Evolutionary conservation across 1,140 invertebrate genomes (phyloP).

Genomic region (Caenorhabditis latens): DNA sequence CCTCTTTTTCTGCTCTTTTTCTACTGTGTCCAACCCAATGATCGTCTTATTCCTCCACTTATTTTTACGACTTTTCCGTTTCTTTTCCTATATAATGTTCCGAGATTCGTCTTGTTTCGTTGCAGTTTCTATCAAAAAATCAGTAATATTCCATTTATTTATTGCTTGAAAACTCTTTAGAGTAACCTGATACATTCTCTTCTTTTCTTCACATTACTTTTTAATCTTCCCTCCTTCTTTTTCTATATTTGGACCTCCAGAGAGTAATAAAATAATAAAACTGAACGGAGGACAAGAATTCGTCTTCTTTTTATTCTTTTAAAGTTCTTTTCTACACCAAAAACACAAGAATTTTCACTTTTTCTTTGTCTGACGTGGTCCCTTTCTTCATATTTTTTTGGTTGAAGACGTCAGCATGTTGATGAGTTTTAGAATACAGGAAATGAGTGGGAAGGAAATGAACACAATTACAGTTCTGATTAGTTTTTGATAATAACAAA

Average conservation of each 20-base stretch:
- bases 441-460: neutral
- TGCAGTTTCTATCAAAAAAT: neutral
- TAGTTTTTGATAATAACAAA: neutral
- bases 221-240: slow-evolving; percentile 8
- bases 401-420: slow-evolving; percentile 4
- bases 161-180: neutral
- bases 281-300: neutral
- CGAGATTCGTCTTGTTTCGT: neutral
- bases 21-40: neutral
- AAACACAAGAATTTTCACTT: neutral
- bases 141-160: slow-evolving; percentile 2
- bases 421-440: slow-evolving; percentile 8
- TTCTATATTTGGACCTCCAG: neutral
- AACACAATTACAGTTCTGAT: neutral
- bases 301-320: neutral
- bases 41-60: slow-evolving; percentile 47
- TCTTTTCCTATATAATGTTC: neutral
- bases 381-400: neutral
- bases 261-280: slow-evolving; percentile 27
- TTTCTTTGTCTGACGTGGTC: neutral
- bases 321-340: neutral
- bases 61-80: slow-evolving; percentile 43
- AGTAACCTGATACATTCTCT: slow-evolving; percentile 17
- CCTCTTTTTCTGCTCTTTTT: neutral
- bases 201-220: neutral